Base-by-base conservation (phyloP, 2,888 invertebrate species). In the Caenorhabditis zanzibari region DNA sequence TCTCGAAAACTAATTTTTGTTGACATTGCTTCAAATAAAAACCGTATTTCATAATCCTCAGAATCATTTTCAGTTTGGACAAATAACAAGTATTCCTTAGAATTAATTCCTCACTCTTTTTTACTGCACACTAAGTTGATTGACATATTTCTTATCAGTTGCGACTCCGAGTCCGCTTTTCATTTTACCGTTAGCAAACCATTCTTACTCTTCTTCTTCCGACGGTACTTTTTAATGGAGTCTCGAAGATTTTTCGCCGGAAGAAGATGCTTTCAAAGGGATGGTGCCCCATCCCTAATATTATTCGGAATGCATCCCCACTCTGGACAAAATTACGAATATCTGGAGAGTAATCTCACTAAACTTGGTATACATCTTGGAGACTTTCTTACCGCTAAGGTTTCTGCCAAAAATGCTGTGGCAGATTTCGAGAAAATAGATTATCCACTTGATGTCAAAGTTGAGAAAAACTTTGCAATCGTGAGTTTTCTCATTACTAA, bases 221-320 rank as follows among this genome's bases (percentile, higher is more conserved):
- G n/a, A n/a, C n/a, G n/a, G n/a, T n/a, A n/a, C n/a, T n/a, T n/a
- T n/a, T n/a, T n/a, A n/a, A n/a, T n/a, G n/a, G n/a, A n/a, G n/a
- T n/a, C n/a, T n/a, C n/a, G n/a, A n/a, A n/a, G n/a, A n/a, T n/a
- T n/a, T n/a, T n/a, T 38, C 2, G 61, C 41, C 16, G 61, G 61
- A 41, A 61, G 41, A 64, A 44, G 47, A 47, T 64, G 44, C 22
- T 64, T 47, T 28, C 26, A 47, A 7, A 12, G 16, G 0, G 47
- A 64, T n/a, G 47, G 47, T 14, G 24, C 9, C 9, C 19, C 38
- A 24, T 24, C 24, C 35, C 2, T 61, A 1, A 12, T 24, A 1
- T n/a, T 61, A 3, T 61, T 61, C 14, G 38, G 61, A 24, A 19
- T 61, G 19, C 38, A 41, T 22, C 38, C 38, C 12, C 12, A 38